Base-by-base conservation (phyloP, 1,140 invertebrate species). In the Ctenoplectra terminalis region DNA sequence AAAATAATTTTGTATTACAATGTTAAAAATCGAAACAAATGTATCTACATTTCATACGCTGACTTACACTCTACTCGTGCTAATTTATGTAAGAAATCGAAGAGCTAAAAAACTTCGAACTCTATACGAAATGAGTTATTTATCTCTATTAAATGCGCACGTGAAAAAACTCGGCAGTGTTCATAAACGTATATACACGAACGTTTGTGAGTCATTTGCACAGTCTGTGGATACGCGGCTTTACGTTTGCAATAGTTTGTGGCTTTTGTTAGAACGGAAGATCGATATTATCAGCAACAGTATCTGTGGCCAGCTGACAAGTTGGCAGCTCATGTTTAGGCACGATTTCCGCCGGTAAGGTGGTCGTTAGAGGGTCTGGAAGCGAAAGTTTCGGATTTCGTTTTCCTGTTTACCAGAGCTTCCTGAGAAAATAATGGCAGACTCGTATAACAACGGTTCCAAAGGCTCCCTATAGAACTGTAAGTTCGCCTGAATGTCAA, bases 381-480 rank as follows among this genome's bases (percentile, higher is more conserved):
- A 54, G 17, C 48, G 69, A 71, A 40, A 56, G 50, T 52, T 71
- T 71, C 69, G 50, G 29, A 40, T 71, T 71, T 54, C 69, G 48
- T 71, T 48, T 71, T 71, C 52, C 69, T 71, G 69, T 40, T 34
- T 56, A 56, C 31, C 31, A 37, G 69, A 40, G 9, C 48, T 71
- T 37, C 52, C 29, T 37, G 69, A 71, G 69, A 71, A 71, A 71
- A 71, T 71, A 52, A 37, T 37, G 31, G 29, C 20, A 17, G 20
- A 20, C 69, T 26, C 34, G 20, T 56, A 31, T 23, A 26, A 31
- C 13, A n/a, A 31, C 43, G 34, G 43, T 34, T 31, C 46, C 13
- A 50, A 13, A 34, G n/a, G 23, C 23, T 17, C 9, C 43, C 23
- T 31, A 20, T 26, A 67, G 54, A 11, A 58, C 11, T 13, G 26